Percentiles rank a stretch among this genome's conserved stretches.
These are phyloP conservation scores for Pseudonaja textilis DNA, from an alignment of 2,113 vertebrate species.

Conservation along the genomic window DNA sequence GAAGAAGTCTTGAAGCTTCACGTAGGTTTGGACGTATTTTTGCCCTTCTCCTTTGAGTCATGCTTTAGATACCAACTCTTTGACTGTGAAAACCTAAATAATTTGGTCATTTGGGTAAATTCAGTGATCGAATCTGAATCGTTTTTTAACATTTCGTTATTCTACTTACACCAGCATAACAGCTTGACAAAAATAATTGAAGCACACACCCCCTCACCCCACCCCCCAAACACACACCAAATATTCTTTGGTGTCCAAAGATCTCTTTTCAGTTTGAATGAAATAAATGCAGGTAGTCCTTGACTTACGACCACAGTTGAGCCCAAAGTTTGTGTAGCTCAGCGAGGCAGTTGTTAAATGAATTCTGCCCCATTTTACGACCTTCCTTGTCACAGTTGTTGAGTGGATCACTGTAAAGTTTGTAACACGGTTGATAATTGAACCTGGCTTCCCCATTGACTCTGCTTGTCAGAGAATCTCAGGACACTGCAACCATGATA, in stretches of 20 bases:
- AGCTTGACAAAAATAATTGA: neutral
- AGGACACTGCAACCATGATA: neutral
- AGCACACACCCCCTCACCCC: neutral
- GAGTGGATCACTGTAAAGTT: neutral
- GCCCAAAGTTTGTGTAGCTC: neutral
- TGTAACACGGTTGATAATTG: neutral
- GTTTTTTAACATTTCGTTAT: neutral
- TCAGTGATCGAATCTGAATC: neutral
- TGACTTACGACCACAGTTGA: neutral
- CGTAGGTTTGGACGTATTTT: neutral
- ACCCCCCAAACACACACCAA: no score
- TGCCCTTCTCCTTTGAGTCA: neutral
- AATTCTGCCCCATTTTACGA: neutral
- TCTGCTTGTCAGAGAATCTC: neutral
- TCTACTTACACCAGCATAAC: neutral
- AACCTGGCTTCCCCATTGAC: neutral
- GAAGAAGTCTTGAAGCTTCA: neutral
- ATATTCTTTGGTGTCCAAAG: neutral
- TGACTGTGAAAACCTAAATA: neutral
- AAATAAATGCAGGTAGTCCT: neutral
- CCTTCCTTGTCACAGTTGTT: neutral
- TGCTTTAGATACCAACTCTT: neutral
- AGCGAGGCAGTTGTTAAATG: neutral
- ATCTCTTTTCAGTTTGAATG: neutral
- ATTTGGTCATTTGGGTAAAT: neutral